Base-by-base conservation (phyloP, 2,113 vertebrate species). In the Pipra filicauda region DNA sequence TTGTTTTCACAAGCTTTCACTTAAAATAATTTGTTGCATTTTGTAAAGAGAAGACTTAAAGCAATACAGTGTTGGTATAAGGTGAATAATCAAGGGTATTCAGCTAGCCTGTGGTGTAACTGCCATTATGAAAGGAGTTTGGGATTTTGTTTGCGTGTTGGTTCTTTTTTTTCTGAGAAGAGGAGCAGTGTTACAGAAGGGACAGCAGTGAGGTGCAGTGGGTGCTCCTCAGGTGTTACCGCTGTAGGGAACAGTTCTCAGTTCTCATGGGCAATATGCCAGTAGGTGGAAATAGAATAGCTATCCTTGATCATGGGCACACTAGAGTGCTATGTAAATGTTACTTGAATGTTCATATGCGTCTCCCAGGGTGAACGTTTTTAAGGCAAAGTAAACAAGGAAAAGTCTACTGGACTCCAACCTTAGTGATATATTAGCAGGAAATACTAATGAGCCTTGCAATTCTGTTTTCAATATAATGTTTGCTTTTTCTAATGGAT, bases 201-300 rank as follows among this genome's bases (percentile, higher is more conserved):
- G 69, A 17, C 35, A 72, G 27, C 1, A 5, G 5, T 62, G 43
- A 70, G 46, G 49, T 66, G 4, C 17, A 44, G 12, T 22, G 19
- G 22, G 9, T 86, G 65, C 41, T 71, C 12, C 27, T 41, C 27
- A 30, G 10, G 3, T 70, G 14, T 64, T 82, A 24, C 16, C 58
- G 27, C 27, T 48, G 2, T 4, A 52, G 27, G 21, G 51, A 71
- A 5, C 11, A 62, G 21, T 41, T 82, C 28, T 43, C 2, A 1
- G 24, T 37, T 82, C 28, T 43, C 2, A 1, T n/a, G 30, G 33
- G 48, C 1, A 0, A 8, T 72, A 33, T 14, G 10, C 39, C 41
- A 73, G 35, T 39, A 62, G 31, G 15, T 70, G 37, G 24, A 70
- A 91, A 66, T 31, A 16, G 8, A 83, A 18, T 35, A 72, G 18